Evolutionary conservation across 1,140 invertebrate species (phyloP).

Genomic region (Meloidogyne floridensis): DNA sequence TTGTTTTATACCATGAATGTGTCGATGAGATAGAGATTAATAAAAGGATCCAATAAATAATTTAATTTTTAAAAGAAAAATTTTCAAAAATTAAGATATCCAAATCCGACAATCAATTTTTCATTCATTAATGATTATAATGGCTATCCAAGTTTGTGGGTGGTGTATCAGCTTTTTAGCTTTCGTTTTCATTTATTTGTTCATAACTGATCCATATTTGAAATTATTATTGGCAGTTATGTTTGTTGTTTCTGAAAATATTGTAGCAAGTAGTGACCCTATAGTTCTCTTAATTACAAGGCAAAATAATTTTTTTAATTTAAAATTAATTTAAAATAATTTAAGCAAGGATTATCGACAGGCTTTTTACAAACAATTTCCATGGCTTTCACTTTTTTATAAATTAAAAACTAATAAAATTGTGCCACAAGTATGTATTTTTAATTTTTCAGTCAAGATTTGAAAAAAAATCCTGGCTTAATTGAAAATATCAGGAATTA

Average conservation of each 20-base stretch:
- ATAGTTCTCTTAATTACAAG: neutral
- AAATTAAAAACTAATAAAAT: neutral
- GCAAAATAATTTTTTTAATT: neutral
- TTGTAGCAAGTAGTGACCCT: neutral
- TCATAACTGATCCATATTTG: neutral
- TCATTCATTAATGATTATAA: conserved; percentile 1
- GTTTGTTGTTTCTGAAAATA: neutral
- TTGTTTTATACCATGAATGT: too few relatives aligned
- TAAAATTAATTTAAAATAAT: neutral
- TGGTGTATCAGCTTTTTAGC: neutral
- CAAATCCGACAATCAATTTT: neutral
- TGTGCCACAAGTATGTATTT: neutral
- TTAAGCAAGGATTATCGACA: neutral
- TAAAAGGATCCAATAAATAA: too few relatives aligned
- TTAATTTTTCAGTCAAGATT: too few relatives aligned
- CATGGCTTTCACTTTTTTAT: neutral
- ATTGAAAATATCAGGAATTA: too few relatives aligned
- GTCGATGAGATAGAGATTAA: too few relatives aligned
- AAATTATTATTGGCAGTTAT: neutral
- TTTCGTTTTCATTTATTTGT: neutral
- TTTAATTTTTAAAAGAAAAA: too few relatives aligned
- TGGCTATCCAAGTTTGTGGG: neutral
- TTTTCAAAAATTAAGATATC: too few relatives aligned
- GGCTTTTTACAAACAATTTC: neutral
- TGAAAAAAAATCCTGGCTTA: too few relatives aligned